Percentiles rank a stretch among this genome's conserved stretches.
Evolutionary conservation across 2,888 invertebrate genomes (phyloP).

Genomic region (Patella ulyssiponensis): DNA sequence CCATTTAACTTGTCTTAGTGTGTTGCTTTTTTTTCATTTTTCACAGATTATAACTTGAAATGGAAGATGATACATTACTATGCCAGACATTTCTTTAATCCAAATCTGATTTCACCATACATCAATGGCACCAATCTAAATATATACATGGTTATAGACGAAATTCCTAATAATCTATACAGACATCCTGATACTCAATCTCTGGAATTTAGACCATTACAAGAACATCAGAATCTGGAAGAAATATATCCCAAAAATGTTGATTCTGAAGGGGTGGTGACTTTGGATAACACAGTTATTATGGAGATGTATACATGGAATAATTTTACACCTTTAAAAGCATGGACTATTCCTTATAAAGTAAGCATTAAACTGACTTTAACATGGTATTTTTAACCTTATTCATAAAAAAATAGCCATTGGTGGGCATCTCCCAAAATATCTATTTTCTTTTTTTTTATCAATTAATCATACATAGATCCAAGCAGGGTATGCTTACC

Average conservation of each 20-base stretch:
- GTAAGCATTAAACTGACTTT: constrained; percentile 34
- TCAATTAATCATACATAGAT: too few relatives aligned
- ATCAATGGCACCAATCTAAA: constrained; percentile 48
- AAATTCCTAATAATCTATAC: constrained; percentile 41
- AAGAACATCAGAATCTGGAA: neutral
- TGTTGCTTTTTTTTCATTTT: constrained; percentile 9
- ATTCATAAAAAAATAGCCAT: too few relatives aligned
- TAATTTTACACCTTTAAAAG: constrained; percentile 48
- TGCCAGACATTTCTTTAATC: constrained; percentile 86
- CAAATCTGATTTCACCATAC: constrained; percentile 69
- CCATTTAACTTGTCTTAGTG: too few relatives aligned
- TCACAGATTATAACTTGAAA: constrained; percentile 80
- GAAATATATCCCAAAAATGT: neutral
- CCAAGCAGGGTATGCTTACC: too few relatives aligned
- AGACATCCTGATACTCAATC: constrained; percentile 30
- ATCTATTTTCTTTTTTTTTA: too few relatives aligned
- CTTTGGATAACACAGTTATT: neutral
- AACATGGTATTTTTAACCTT: too few relatives aligned
- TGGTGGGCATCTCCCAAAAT: too few relatives aligned
- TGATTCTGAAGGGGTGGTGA: neutral
- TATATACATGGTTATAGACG: constrained; percentile 52
- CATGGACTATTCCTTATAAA: constrained; percentile 54
- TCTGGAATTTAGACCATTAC: constrained; percentile 6
- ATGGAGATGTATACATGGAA: constrained; percentile 56
- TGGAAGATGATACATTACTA: constrained; percentile 94